Evolutionary conservation across 1,140 invertebrate genomes (phyloP), one percentile per base, ranked within the genome.

Genomic region (Drosophila malerkotliana): DNA sequence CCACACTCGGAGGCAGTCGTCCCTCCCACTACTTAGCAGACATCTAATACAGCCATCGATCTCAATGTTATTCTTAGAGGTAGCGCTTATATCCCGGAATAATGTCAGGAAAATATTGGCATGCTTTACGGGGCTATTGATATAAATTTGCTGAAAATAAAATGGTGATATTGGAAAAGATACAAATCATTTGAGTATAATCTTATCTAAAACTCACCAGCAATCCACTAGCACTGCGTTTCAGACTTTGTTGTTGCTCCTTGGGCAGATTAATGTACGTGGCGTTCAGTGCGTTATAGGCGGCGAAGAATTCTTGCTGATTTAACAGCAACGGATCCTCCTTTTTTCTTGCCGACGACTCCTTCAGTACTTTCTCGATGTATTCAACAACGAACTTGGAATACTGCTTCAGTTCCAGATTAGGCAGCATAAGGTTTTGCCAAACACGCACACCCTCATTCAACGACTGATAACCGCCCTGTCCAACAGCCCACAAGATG

Each of bases 381-480:
- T 97, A 96, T 44, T 94, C 93, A 4, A 95, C 91, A 48, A 96
- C 93, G 90, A 95, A 96, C 63, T 93, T 94, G 6, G 95, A 93
- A 73, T 97, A 96, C 76, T 94, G 94, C 90, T 95, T 96, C 72
- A 95, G 90, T 72, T 96, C 95, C 15, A 97, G 92, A 79, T 96
- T 92, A 0, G 96, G 95, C 28, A 96, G 92, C 95, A 97, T 97
- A 9, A 97, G 91, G 66, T 97, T 95, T 87, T 96, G 94, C 96
- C 96, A 97, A 3, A 96, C 94, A 93, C 94, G 95, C n/a, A 97
- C 92, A 44, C 96, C 96, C 78, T 94, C 93, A 30, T 92, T 92
- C 15, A 97, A 93, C 81, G 96, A 93, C 62, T 93, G 94, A 47
- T 93, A 92, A 0, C 96, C 96, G 52, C 94, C 95, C 91, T 97